These are phyloP conservation scores for Drosophila rubida DNA, from an alignment of 2,888 invertebrate genomes.

Conservation along the genomic window DNA sequence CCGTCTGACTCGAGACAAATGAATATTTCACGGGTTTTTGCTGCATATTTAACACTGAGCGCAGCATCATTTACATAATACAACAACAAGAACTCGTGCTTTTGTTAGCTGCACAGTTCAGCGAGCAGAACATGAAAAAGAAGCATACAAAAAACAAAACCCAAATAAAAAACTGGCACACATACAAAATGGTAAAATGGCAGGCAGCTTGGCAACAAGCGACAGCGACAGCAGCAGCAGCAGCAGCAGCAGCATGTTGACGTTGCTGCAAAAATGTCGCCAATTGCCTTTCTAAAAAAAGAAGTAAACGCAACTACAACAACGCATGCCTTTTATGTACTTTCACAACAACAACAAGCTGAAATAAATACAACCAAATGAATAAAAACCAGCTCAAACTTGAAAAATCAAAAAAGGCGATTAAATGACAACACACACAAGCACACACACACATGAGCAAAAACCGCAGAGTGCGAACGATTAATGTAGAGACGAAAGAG, in stretches of 20 bases:
- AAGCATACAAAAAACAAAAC: not conserved
- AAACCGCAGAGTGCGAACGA: not conserved
- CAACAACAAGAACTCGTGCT: conserved; percentile 33
- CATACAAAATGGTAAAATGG: conserved; percentile 54
- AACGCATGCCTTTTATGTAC: conserved; percentile 58
- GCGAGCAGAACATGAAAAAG: conserved; percentile 38
- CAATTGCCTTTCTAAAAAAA: conserved; percentile 77
- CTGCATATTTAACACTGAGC: conserved; percentile 51
- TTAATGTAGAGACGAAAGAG: conserved; percentile 4
- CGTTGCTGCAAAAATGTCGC: conserved; percentile 53
- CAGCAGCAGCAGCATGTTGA: conserved; percentile 30
- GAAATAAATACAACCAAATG: conserved; percentile 32
- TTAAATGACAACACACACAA: conserved; percentile 38
- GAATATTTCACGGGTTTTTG: conserved; percentile 57
- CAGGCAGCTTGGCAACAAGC: conserved; percentile 52
- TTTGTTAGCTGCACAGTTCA: conserved; percentile 53
- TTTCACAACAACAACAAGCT: conserved; percentile 58
- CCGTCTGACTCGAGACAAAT: conserved; percentile 24
- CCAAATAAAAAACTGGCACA: conserved; percentile 54
- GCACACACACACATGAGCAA: not conserved
- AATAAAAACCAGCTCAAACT: conserved; percentile 64
- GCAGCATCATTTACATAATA: conserved; percentile 59
- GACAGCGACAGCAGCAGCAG: conserved; percentile 8
- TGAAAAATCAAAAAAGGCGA: conserved; percentile 60
- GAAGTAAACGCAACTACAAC: conserved; percentile 24